A percentile compares a stretch with the other conserved stretches of the same genome.
Evolutionary conservation across 2,888 invertebrate genomes (phyloP).

Genomic region (Metacarcinus magister): DNA sequence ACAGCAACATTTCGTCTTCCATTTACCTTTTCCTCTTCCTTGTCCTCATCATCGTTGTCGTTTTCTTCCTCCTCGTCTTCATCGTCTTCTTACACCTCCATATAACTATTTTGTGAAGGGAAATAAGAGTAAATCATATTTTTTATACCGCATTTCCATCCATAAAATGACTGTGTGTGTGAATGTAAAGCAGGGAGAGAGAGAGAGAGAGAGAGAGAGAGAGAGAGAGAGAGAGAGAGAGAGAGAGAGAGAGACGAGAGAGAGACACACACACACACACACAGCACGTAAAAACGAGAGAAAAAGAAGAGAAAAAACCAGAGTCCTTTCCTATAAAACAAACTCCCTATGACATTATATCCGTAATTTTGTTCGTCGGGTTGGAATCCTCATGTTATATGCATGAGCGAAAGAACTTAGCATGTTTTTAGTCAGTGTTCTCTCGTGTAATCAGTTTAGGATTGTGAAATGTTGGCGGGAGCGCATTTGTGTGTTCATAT

Average conservation of each 20-base stretch:
- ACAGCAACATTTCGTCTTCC: no score
- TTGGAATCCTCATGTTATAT: not conserved
- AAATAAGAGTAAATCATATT: no score
- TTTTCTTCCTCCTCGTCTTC: no score
- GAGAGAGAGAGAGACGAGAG: not conserved
- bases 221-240: slow-evolving; percentile 44
- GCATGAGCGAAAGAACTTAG: not conserved
- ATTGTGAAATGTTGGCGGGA: not conserved
- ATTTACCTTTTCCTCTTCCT: no score
- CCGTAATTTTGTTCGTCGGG: not conserved
- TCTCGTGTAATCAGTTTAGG: slow-evolving; percentile 6
- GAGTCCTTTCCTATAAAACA: slow-evolving; percentile 15
- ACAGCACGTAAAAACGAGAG: no score
- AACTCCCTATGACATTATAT: slow-evolving; percentile 3
- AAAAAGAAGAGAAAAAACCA: not conserved
- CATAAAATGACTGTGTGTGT: not conserved
- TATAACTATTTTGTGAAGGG: no score
- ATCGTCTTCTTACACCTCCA: no score
- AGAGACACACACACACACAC: not conserved
- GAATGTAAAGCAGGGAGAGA: slow-evolving; percentile 52
- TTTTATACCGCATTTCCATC: no score
- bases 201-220: slow-evolving; percentile 48
- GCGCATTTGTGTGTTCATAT: slow-evolving; percentile 6
- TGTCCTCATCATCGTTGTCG: no score
- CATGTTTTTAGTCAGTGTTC: slow-evolving; percentile 12